Conservation (phyloP, 2,888 invertebrate genomes). For the Mactromeris polynyma region DNA sequence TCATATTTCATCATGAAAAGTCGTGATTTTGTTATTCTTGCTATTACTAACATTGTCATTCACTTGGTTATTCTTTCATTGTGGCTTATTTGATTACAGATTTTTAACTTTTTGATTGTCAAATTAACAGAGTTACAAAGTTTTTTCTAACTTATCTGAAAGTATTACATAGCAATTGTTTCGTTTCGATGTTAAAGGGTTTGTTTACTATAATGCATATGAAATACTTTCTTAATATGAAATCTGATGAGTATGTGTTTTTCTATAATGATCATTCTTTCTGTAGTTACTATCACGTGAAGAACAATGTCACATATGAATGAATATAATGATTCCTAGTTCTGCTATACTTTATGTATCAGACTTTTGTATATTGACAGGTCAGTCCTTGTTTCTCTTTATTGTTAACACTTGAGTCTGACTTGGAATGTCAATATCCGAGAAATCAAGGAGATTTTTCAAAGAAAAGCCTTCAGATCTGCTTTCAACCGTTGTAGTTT, state of each 20-base stretch:
- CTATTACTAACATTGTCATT: neutral
- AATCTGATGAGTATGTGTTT: neutral
- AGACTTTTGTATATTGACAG: no score
- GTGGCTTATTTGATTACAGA: neutral
- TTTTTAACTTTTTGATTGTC: neutral
- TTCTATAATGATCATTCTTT: no score
- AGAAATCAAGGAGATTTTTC: neutral
- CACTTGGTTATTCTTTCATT: neutral
- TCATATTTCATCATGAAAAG: neutral
- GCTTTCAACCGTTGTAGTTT: no score
- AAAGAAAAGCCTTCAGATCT: no score
- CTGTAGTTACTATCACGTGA: no score
- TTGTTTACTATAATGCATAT: neutral
- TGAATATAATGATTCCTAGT: no score
- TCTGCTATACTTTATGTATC: no score
- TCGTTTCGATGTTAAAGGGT: no score
- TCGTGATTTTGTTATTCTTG: neutral
- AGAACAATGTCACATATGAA: neutral
- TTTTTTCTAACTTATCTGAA: neutral
- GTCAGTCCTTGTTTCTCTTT: no score
- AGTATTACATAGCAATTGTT: no score
- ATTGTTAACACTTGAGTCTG: no score
- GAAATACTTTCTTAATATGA: neutral
- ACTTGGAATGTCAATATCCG: no score
- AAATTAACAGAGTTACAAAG: neutral